Conservation (phyloP, 2,113 vertebrate species). For the Scophthalmus maximus region DNA sequence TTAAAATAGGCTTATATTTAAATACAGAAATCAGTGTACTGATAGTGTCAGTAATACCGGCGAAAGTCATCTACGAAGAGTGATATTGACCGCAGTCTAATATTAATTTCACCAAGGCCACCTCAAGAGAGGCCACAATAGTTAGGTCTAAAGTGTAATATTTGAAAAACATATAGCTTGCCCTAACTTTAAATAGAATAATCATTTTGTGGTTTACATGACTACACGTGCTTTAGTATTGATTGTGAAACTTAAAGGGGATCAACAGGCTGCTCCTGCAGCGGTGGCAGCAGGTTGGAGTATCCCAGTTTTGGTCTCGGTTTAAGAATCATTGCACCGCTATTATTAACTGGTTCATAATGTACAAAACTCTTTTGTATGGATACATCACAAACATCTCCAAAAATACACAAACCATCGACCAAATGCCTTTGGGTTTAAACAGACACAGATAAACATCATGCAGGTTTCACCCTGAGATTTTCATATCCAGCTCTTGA, state of each 20-base stretch:
- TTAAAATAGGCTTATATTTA: not conserved
- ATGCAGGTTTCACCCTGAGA: not conserved
- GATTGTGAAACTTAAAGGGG: too few relatives aligned
- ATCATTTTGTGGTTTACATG: too few relatives aligned
- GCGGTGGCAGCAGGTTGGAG: too few relatives aligned
- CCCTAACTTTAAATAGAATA: not conserved
- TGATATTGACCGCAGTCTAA: too few relatives aligned
- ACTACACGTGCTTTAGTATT: too few relatives aligned
- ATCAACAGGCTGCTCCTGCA: too few relatives aligned
- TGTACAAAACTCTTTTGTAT: not conserved
- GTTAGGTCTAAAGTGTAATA: not conserved
- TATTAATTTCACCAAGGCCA: too few relatives aligned
- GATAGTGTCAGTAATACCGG: not conserved
- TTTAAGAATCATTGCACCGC: too few relatives aligned
- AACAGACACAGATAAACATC: not conserved
- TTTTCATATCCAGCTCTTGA: constrained; percentile 23
- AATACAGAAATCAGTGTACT: not conserved
- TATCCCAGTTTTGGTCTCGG: too few relatives aligned
- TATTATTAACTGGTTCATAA: too few relatives aligned
- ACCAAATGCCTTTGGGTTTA: not conserved
- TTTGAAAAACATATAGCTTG: not conserved
- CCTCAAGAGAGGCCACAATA: too few relatives aligned
- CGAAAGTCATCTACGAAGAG: not conserved
- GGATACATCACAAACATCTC: not conserved
- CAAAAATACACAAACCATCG: not conserved